Percentiles rank a stretch among this genome's conserved stretches.
Evolutionary conservation across 2,113 vertebrate species (phyloP).

Genomic region (Melanostigma gelatinosum): DNA sequence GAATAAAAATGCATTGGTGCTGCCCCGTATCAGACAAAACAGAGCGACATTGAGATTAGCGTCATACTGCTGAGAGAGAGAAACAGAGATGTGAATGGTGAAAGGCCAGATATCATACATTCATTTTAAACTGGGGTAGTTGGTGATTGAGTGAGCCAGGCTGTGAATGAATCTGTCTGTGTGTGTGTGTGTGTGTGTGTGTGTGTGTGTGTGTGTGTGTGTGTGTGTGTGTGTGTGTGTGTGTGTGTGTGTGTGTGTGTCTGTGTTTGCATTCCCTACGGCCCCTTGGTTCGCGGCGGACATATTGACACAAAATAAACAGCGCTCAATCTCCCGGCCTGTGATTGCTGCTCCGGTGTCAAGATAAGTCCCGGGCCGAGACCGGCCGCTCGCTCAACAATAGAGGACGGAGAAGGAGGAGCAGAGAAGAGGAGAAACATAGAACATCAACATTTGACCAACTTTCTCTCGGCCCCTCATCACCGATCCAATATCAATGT

Average conservation of each 20-base stretch:
- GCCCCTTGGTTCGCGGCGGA: constrained; percentile 60
- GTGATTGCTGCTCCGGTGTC: constrained; percentile 80
- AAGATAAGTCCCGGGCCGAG: constrained; percentile 79
- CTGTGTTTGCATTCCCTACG: constrained; percentile 74
- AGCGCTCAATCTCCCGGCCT: constrained; percentile 77
- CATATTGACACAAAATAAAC: constrained; percentile 80
- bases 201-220: constrained; percentile 46
- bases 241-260: constrained; percentile 44
- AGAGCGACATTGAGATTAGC: constrained; percentile 75
- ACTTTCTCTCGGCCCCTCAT: not conserved
- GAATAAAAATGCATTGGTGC: constrained; percentile 78
- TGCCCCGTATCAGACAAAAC: constrained; percentile 71
- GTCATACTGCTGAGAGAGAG: constrained; percentile 65
- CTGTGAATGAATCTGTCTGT: constrained; percentile 53
- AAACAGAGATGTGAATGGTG: constrained; percentile 75
- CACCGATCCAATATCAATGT: not conserved
- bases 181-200: constrained; percentile 41
- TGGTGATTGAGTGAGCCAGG: constrained; percentile 73
- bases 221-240: constrained; percentile 39
- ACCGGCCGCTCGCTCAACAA: constrained; percentile 32
- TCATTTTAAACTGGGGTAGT: constrained; percentile 78
- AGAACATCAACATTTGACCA: not conserved
- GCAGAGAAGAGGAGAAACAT: constrained; percentile 16
- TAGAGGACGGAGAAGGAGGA: constrained; percentile 25
- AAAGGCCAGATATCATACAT: constrained; percentile 82